Evolutionary conservation across 1,140 invertebrate species (phyloP).

Genomic region (Trialeurodes vaporariorum): DNA sequence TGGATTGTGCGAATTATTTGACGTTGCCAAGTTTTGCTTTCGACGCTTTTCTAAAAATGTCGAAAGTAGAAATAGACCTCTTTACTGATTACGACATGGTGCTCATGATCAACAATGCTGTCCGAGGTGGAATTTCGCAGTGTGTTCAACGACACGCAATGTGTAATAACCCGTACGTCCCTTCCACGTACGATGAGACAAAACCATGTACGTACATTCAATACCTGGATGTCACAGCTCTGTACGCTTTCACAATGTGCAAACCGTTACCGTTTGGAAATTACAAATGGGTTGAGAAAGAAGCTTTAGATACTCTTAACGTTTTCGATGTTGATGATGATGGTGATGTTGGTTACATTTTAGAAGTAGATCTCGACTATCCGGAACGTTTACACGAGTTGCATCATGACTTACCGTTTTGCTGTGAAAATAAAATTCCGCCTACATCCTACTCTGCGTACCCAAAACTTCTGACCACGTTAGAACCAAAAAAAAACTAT

Average conservation of each 20-base stretch:
- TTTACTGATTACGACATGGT: background rate
- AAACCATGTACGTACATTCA: background rate
- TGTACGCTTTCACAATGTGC: background rate
- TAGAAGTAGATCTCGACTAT: too few species aligned
- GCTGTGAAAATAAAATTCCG: too few species aligned
- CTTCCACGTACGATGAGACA: background rate
- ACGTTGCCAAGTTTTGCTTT: background rate
- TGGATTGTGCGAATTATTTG: constrained; percentile 3
- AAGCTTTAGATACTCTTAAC: too few species aligned
- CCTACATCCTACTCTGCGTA: too few species aligned
- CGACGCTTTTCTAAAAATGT: background rate
- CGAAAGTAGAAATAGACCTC: background rate
- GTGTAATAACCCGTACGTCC: background rate
- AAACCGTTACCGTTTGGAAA: constrained; percentile 1
- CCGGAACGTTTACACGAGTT: too few species aligned
- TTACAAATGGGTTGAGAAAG: background rate
- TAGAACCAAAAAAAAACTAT: constrained; percentile 23
- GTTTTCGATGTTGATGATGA: too few species aligned
- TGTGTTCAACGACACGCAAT: background rate
- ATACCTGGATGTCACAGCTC: constrained; percentile 2
- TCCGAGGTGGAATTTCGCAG: background rate
- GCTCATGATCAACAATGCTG: background rate
- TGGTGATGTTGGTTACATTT: too few species aligned
- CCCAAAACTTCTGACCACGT: constrained; percentile 19
- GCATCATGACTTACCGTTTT: too few species aligned